Evolutionary conservation across 30 jellyfish, hydroid and myxozoan genomes (phyloP).

Genomic region (Clytia hemisphaerica): DNA sequence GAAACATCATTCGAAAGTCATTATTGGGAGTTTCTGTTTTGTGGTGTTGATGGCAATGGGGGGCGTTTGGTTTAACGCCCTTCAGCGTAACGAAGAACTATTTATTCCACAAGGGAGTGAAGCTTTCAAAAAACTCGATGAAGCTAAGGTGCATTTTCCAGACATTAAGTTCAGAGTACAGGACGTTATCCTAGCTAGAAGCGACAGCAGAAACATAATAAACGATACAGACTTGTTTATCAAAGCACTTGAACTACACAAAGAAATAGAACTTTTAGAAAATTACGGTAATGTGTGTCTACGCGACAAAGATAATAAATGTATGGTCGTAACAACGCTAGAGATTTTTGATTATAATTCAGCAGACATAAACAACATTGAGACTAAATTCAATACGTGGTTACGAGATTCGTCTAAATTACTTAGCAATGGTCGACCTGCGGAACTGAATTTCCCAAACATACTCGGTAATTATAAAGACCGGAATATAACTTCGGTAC

Average conservation of each 20-base stretch:
- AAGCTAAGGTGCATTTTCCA: neutral
- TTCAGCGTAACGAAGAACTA: constrained; percentile 14
- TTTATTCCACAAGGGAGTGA: constrained; percentile 12
- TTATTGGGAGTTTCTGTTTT: neutral
- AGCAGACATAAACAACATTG: neutral
- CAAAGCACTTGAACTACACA: constrained; percentile 8
- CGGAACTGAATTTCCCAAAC: neutral
- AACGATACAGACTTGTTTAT: neutral
- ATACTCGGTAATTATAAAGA: constrained; percentile 1
- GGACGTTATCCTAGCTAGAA: neutral
- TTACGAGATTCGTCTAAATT: neutral
- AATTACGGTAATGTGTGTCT: neutral
- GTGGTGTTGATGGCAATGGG: constrained; percentile 14
- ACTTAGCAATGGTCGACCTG: constrained; percentile 8
- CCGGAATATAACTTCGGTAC: neutral
- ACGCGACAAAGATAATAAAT: neutral
- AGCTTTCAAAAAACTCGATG: constrained; percentile 3
- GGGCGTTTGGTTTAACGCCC: constrained; percentile 2
- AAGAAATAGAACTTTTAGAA: neutral
- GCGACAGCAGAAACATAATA: neutral
- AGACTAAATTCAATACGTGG: neutral
- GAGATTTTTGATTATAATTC: constrained; percentile 12
- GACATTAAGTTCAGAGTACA: constrained; percentile 7
- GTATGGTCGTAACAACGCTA: neutral
- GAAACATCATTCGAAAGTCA: neutral